phyloP scores from a whole-genome alignment of 2,113 vertebrate species.

The Choloepus hoffmanni region DNA sequence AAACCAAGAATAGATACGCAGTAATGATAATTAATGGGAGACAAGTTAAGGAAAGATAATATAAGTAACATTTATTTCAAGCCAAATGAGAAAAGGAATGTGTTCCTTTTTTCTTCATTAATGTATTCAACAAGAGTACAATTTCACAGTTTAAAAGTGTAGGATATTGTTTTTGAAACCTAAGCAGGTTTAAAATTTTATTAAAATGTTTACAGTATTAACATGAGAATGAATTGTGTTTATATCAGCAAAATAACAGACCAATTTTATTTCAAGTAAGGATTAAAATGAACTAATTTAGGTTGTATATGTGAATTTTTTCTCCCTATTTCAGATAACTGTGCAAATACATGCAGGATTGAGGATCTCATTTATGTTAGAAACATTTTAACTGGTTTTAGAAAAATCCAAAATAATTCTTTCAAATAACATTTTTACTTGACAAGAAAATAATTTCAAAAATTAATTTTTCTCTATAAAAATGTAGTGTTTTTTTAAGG shows the following conservation, averaged over 20 bases:
- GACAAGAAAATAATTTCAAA: neutral
- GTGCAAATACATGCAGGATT: neutral
- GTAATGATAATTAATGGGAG: neutral
- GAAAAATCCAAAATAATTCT: neutral
- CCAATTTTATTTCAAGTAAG: constrained; percentile 12
- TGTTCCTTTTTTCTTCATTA: neutral
- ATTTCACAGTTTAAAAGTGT: neutral
- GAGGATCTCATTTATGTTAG: neutral
- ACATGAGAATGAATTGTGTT: neutral
- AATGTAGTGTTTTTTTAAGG: neutral
- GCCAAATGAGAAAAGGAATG: neutral
- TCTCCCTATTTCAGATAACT: neutral
- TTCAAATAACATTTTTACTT: neutral
- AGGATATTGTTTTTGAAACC: neutral
- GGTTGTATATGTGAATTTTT: neutral
- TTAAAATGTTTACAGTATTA: constrained; percentile 8
- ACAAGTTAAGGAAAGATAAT: neutral
- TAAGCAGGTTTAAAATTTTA: neutral
- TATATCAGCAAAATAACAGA: neutral
- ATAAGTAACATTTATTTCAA: neutral
- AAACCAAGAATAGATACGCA: neutral
- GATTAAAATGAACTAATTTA: neutral
- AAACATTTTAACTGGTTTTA: neutral
- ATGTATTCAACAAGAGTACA: neutral
- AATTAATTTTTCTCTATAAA: neutral